Base-by-base conservation (phyloP, 2,797 vertebrate genomes). In the Darevskia nairensis region DNA sequence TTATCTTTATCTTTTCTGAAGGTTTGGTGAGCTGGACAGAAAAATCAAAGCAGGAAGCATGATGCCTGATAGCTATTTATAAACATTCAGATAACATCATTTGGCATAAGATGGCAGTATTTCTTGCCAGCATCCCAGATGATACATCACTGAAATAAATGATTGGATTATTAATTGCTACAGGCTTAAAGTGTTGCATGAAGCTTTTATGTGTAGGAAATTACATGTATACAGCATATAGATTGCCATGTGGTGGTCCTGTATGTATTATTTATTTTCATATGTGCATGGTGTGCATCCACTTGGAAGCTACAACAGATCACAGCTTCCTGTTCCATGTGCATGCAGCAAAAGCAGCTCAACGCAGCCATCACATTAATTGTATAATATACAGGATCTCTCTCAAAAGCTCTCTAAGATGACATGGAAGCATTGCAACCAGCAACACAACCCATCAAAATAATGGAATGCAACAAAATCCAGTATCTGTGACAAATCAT, bases 41-140 rank as follows among this genome's bases (percentile, higher is more conserved):
- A 91, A 69, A 92, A 0, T 84, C 50, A 80, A 91, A 90, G 0
- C 0, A 17, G 35, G 19, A 15, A 39, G 80, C 46, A 46, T 85
- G 32, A 23, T 41, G 29, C 25, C 5, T 92, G 66, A 89, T 64
- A 39, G 59, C 84, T 75, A 61, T 41, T 44, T 82, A 90, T 81
- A 86, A 64, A 88, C 80, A 8, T 69, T 39, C 46, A 89, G 61
- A 86, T 92, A 87, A 1, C 4, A 6, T 84, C 8, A n/a, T 81
- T 88, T 93, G 61, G 29, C 55, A 39, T 78, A 89, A 59, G 32
- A 71, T 10, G 71, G 3, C 11, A 88, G 77, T 46, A 88, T 75
- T 86, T 89, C 44, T 94, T 93, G 81, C 32, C 89, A 93, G 7
- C 0, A 82, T 69, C 44, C 83, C 32, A 90, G 76, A 82, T 86